These are phyloP conservation scores for Halesus radiatus DNA, from an alignment of 1,140 invertebrate species.

Conservation along the genomic window DNA sequence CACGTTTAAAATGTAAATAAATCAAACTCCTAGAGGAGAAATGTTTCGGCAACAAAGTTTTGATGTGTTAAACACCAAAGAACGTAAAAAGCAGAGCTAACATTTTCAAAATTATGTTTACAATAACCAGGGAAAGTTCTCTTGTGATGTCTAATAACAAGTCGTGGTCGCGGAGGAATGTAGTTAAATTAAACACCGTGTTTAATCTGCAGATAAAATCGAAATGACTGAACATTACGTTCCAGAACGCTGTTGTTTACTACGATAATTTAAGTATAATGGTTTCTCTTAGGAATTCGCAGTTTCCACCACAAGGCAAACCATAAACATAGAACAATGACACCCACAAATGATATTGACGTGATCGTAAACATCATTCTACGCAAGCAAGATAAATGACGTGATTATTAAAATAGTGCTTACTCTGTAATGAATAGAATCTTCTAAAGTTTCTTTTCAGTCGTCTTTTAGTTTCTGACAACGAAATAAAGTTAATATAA, in stretches of 20 bases:
- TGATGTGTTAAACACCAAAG: too few species aligned
- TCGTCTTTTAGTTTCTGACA: too few species aligned
- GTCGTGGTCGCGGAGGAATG: not conserved
- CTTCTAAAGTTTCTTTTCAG: too few species aligned
- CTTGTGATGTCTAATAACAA: not conserved
- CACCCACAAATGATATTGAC: not conserved
- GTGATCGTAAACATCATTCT: too few species aligned
- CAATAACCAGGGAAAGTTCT: not conserved
- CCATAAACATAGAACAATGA: slow-evolving; percentile 11
- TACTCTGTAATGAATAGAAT: too few species aligned
- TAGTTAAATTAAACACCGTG: slow-evolving; percentile 9
- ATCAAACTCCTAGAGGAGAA: too few species aligned
- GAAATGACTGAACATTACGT: slow-evolving; percentile 8
- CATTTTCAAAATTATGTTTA: not conserved
- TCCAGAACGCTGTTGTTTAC: not conserved
- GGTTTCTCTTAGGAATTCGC: slow-evolving; percentile 17
- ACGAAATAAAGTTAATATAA: too few species aligned
- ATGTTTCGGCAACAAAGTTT: too few species aligned
- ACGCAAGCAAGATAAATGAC: too few species aligned
- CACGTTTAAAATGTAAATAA: too few species aligned
- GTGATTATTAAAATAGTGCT: too few species aligned
- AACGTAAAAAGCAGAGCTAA: too few species aligned
- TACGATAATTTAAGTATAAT: not conserved
- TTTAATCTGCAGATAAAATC: slow-evolving; percentile 13
- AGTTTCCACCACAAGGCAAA: not conserved